Evolutionary conservation across 2,888 invertebrate species (phyloP).

Genomic region (Aricia artaxerxes): DNA sequence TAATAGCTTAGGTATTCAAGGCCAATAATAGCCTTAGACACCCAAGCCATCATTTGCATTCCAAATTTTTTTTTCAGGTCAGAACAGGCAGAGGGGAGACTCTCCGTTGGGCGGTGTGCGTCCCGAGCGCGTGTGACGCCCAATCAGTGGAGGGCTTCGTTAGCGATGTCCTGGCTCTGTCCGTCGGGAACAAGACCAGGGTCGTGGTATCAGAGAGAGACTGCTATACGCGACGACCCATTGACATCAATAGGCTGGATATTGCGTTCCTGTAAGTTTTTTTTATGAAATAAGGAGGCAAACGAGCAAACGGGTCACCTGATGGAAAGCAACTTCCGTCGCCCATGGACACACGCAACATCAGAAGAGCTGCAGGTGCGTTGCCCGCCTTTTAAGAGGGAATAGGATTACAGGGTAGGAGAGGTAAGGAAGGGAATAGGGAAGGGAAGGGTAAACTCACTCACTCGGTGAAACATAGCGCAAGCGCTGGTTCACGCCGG

Average conservation of each 20-base stretch:
- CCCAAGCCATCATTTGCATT: not conserved
- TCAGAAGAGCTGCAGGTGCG: too few species aligned
- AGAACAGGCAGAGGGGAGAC: conserved; percentile 71
- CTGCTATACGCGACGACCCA: conserved; percentile 70
- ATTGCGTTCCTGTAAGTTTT: conserved; percentile 66
- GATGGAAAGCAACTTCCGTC: too few species aligned
- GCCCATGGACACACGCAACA: too few species aligned
- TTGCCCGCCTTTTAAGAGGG: too few species aligned
- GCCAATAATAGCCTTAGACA: not conserved
- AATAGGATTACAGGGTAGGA: too few species aligned
- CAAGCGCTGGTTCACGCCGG: too few species aligned
- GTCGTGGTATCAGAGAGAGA: conserved; percentile 70
- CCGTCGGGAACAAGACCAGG: conserved; percentile 68
- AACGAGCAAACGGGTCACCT: too few species aligned
- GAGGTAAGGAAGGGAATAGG: too few species aligned
- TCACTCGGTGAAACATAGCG: too few species aligned
- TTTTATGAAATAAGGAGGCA: not conserved
- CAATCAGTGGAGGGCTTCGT: conserved; percentile 77
- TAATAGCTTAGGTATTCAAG: not conserved
- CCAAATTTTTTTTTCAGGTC: conserved; percentile 48
- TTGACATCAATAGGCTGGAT: conserved; percentile 63
- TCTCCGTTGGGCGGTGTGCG: conserved; percentile 83
- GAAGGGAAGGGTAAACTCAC: too few species aligned
- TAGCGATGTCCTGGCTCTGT: conserved; percentile 61
- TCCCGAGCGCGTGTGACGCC: conserved; percentile 80